Conservation (phyloP, 2,113 vertebrate species). For the Salvelinus alpinus region DNA sequence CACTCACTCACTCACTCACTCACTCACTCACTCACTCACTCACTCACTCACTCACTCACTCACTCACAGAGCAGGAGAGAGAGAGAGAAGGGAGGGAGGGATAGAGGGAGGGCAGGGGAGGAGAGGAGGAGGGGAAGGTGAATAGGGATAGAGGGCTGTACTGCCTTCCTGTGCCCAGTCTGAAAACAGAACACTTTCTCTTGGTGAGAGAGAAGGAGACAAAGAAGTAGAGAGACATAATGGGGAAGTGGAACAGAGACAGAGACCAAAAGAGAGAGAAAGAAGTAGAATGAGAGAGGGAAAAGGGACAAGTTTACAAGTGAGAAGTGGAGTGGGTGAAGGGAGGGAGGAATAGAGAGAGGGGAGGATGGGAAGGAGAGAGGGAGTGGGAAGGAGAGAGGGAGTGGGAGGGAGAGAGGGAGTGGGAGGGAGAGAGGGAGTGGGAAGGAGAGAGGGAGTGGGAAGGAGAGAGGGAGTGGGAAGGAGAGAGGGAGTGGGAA, state of each 20-base stretch:
- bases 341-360: background rate
- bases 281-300: background rate
- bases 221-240: background rate
- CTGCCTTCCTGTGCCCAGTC: constrained; percentile 53
- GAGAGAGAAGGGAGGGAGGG: background rate
- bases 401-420: no score
- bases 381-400: no score
- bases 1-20: no score
- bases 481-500: no score
- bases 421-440: no score
- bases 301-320: background rate
- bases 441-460: no score
- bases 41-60: constrained; percentile 16
- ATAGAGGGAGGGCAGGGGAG: no score
- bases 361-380: background rate
- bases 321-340: background rate
- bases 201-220: constrained; percentile 5
- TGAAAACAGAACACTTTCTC: constrained; percentile 51
- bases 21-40: no score
- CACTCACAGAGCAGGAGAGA: constrained; percentile 13
- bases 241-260: constrained; percentile 2
- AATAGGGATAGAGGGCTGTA: constrained; percentile 29
- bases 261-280: background rate
- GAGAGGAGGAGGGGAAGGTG: background rate
- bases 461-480: background rate